These are phyloP conservation scores for Bucco capensis DNA, from an alignment of 2,113 vertebrate species.

Conservation along the genomic window DNA sequence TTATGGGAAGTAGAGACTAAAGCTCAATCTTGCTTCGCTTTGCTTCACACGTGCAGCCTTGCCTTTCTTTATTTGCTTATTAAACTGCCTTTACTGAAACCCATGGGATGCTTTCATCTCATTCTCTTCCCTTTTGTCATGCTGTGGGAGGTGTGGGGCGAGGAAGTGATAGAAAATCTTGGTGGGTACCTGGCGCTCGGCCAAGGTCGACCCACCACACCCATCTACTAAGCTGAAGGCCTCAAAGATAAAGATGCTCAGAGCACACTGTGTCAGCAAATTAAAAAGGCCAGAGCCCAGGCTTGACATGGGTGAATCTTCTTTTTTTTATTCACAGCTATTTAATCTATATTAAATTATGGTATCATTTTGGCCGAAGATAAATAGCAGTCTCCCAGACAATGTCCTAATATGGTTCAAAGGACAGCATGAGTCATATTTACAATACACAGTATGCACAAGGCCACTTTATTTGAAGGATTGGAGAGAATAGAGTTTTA, in stretches of 20 bases:
- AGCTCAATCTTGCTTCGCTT: too few species aligned
- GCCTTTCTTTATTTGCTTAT: too few species aligned
- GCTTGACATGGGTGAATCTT: not conserved
- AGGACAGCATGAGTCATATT: not conserved
- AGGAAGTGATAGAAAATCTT: too few species aligned
- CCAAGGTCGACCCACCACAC: too few species aligned
- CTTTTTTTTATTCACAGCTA: not conserved
- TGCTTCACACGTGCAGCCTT: too few species aligned
- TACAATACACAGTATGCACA: not conserved
- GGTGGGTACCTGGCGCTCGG: too few species aligned
- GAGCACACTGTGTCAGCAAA: not conserved
- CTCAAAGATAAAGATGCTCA: not conserved
- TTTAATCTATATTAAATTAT: not conserved
- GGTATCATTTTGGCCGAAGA: not conserved
- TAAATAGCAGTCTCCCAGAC: not conserved
- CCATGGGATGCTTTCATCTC: too few species aligned
- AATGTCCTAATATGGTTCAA: not conserved
- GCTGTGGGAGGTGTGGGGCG: too few species aligned
- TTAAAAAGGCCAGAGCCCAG: not conserved
- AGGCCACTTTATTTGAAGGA: not conserved
- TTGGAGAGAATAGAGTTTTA: not conserved
- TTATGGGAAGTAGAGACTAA: too few species aligned
- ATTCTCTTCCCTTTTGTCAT: too few species aligned
- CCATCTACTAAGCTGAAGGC: not conserved
- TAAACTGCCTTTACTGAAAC: too few species aligned